phyloP scores from a whole-genome alignment of 2,797 vertebrate species.

The Bucorvus abyssinicus region DNA sequence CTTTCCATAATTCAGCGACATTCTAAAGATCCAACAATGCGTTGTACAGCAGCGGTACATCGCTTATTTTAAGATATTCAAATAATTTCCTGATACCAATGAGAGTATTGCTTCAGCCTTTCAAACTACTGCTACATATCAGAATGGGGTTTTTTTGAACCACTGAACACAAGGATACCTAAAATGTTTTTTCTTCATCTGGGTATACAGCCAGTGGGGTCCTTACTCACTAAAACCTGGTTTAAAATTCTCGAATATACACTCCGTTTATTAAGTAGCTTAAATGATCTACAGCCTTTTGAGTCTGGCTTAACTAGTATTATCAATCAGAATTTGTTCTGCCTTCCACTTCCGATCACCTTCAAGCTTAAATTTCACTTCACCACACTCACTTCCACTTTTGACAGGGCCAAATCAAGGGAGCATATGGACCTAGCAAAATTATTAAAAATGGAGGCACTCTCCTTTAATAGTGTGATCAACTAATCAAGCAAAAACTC shows the following conservation, averaged over 20 bases:
- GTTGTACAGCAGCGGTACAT: not conserved
- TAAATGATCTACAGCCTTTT: slow-evolving; percentile 8
- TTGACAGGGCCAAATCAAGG: not conserved
- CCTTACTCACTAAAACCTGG: not conserved
- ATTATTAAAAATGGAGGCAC: not conserved
- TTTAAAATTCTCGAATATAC: not conserved
- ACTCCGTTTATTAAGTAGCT: not conserved
- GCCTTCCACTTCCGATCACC: slow-evolving; percentile 28
- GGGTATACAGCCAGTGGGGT: not conserved
- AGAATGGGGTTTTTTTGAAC: not conserved
- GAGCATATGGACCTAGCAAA: not conserved
- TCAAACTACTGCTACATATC: not conserved
- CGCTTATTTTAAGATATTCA: slow-evolving; percentile 8
- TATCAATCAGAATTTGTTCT: slow-evolving; percentile 29
- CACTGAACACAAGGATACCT: not conserved
- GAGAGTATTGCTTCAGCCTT: not conserved
- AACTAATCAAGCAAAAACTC: not conserved
- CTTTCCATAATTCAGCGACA: not conserved
- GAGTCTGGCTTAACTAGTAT: not conserved
- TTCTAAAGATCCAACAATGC: not conserved
- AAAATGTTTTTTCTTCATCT: not conserved
- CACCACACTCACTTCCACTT: not conserved
- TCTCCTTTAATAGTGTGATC: not conserved
- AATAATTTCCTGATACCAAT: not conserved
- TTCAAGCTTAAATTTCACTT: slow-evolving; percentile 34